Base-by-base conservation (phyloP, 2,113 vertebrate species). In the Nymphicus hollandicus region DNA sequence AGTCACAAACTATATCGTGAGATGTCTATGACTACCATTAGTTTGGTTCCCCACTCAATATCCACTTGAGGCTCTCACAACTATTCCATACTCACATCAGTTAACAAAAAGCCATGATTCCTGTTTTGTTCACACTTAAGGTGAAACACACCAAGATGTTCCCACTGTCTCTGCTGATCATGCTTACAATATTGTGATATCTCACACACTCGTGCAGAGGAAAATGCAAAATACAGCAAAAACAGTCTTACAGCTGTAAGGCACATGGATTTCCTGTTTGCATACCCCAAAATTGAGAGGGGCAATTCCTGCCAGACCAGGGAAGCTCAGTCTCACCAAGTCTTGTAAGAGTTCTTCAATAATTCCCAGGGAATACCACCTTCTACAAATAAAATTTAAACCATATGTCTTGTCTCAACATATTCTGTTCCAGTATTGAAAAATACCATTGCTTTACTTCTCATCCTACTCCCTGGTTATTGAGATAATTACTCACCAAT, bases 181-280 rank as follows among this genome's bases (percentile, higher is more conserved):
- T 18, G 13, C 39, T 78, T 7, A 5, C 39, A 50, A 43, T 71
- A 66, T 55, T 86, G 58, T 81, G 12, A 1, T 86, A 41, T 68
- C 52, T 92, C 81, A 84, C 56, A 77, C 9, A 24, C 3, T 49
- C 8, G 12, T 13, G 22, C 31, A 89, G 69, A 93, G 66, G 65
- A 97, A 89, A 25, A 17, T 82, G 71, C 79, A 74, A 60, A 74
- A 63, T 46, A 72, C 22, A 73, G 22, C 50, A 79, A 44, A 44
- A 73, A 46, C 44, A 69, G 9, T 24, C 66, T 93, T 70, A 81
- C 37, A 93, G 60, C 52, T 89, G 71, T 50, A 83, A 88, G 65
- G 20, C 14, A 80, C 23, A 46, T 2, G 7, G 46, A 73, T 80
- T 95, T 87, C 44, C 27, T 58, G 11, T 64, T 95, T 23, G n/a